phyloP scores from a whole-genome alignment of 1,140 invertebrate genomes.

The Megalopta genalis region DNA sequence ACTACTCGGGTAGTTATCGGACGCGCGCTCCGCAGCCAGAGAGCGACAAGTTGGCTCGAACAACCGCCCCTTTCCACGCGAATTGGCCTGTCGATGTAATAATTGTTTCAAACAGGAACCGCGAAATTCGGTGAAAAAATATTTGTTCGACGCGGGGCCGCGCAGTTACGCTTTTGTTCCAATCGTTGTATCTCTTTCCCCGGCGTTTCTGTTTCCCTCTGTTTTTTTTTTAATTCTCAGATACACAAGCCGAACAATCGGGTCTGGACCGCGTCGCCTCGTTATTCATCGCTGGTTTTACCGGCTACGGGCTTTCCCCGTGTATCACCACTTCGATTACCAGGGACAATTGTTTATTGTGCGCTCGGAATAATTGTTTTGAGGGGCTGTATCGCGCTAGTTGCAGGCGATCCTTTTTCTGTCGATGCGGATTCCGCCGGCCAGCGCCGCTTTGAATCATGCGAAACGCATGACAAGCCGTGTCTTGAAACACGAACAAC shows the following conservation, averaged over 20 bases:
- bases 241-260: slow-evolving; percentile 16
- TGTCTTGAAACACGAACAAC: neutral
- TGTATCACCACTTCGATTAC: slow-evolving; percentile 53
- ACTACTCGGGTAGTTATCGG: too few relatives aligned
- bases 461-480: neutral
- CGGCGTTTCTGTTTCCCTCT: neutral
- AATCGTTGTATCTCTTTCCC: neutral
- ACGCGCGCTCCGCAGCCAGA: neutral
- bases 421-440: neutral
- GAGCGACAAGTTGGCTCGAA: neutral
- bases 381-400: slow-evolving; percentile 26
- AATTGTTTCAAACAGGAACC: slow-evolving; percentile 15
- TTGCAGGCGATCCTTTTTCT: neutral
- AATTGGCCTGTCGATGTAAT: neutral
- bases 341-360: slow-evolving; percentile 48
- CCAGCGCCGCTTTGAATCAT: neutral
- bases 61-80: neutral
- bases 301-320: slow-evolving; percentile 30
- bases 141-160: neutral
- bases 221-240: slow-evolving; percentile 15
- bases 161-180: neutral
- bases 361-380: slow-evolving; percentile 49
- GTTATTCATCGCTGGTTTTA: slow-evolving; percentile 37
- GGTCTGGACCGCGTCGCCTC: neutral
- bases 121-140: neutral